These are phyloP conservation scores for Rhodophaea formosa DNA, from an alignment of 2,888 invertebrate species.

Conservation along the genomic window DNA sequence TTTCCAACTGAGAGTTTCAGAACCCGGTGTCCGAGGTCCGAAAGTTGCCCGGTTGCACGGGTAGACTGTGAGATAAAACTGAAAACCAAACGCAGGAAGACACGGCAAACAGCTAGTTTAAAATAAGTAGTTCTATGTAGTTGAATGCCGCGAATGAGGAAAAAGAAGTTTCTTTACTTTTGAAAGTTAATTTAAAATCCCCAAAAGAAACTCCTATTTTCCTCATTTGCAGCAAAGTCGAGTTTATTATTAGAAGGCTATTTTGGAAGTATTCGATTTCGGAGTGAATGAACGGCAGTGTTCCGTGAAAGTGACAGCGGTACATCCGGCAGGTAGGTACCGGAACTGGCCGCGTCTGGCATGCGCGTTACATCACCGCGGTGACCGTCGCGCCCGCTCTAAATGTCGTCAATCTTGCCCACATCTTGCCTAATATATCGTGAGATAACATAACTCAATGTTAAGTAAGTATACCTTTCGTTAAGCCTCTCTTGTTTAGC, in stretches of 20 bases:
- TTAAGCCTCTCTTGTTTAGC: too few species aligned
- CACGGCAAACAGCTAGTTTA: too few species aligned
- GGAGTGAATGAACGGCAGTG: slow-evolving; percentile 3
- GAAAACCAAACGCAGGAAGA: too few species aligned
- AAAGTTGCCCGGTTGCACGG: too few species aligned
- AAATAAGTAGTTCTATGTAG: too few species aligned
- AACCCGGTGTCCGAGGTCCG: too few species aligned
- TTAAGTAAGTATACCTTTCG: not conserved
- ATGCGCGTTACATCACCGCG: slow-evolving; percentile 29
- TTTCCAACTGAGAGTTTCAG: too few species aligned
- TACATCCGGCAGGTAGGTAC: slow-evolving; percentile 27
- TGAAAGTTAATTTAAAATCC: too few species aligned
- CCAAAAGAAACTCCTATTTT: not conserved
- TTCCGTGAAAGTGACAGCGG: slow-evolving; percentile 26
- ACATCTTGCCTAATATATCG: slow-evolving; percentile 14
- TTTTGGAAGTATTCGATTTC: not conserved
- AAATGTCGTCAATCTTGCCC: slow-evolving; percentile 30
- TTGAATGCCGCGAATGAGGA: too few species aligned
- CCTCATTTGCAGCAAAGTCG: not conserved
- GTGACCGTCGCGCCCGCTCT: slow-evolving; percentile 27
- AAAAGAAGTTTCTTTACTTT: too few species aligned
- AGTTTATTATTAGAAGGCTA: not conserved
- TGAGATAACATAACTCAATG: not conserved
- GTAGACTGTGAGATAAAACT: too few species aligned
- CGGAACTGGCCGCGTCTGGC: slow-evolving; percentile 24